Evolutionary conservation across 2,888 invertebrate genomes (phyloP).

Genomic region (Pemphredon lugubris): DNA sequence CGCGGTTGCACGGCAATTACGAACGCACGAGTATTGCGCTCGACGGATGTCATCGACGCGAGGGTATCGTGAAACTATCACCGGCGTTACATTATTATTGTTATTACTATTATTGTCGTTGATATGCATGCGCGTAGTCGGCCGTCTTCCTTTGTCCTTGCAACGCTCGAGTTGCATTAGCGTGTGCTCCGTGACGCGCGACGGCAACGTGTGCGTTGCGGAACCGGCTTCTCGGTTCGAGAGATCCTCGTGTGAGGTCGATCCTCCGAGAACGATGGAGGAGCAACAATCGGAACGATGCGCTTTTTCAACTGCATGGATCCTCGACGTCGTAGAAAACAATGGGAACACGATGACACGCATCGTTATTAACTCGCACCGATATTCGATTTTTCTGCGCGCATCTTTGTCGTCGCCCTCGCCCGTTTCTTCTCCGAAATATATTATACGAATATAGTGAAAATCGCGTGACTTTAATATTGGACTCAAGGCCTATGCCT

Average conservation of each 20-base stretch:
- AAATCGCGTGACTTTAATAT: constrained; percentile 2
- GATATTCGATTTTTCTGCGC: background rate
- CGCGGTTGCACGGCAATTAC: no score
- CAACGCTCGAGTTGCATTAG: constrained; percentile 61
- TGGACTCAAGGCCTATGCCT: no score
- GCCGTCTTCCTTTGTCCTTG: constrained; percentile 60
- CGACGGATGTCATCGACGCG: background rate
- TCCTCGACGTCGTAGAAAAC: constrained; percentile 12
- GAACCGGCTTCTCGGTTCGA: constrained; percentile 59
- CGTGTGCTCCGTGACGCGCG: constrained; percentile 56
- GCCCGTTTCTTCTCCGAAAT: no score
- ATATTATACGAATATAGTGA: background rate
- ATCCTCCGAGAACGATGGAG: constrained; percentile 43
- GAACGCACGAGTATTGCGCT: no score
- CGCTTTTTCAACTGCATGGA: constrained; percentile 25
- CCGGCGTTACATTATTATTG: constrained; percentile 31
- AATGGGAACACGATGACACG: background rate
- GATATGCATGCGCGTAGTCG: constrained; percentile 34
- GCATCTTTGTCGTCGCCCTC: background rate
- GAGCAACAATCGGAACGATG: constrained; percentile 19
- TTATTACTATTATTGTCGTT: constrained; percentile 26
- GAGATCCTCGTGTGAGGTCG: constrained; percentile 49
- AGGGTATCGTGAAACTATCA: constrained; percentile 21
- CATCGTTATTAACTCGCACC: background rate
- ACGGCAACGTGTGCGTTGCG: constrained; percentile 59